A percentile compares a stretch with the other conserved stretches of the same genome.
These are phyloP conservation scores for Indri indri DNA, from an alignment of 2,113 vertebrate genomes.

Conservation along the genomic window DNA sequence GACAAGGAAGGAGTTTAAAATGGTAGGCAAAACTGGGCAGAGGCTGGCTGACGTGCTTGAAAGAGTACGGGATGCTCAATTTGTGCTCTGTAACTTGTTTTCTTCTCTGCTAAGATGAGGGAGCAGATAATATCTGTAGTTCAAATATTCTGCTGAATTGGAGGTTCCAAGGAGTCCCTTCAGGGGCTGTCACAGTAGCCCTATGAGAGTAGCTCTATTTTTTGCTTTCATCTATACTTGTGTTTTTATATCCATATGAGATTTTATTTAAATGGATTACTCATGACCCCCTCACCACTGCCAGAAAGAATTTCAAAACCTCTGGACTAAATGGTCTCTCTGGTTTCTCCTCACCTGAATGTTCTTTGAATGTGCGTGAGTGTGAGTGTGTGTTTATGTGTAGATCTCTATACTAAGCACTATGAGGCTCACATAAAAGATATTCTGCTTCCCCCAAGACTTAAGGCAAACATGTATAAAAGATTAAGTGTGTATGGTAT, in stretches of 20 bases:
- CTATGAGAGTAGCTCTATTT: neutral
- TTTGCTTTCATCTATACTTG: neutral
- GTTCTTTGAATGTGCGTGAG: neutral
- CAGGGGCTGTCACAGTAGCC: neutral
- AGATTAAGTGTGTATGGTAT: neutral
- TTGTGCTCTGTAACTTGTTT: neutral
- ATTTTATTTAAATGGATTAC: neutral
- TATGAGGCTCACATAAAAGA: neutral
- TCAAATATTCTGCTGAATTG: neutral
- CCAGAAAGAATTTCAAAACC: conserved; percentile 12
- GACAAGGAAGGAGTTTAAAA: conserved; percentile 17
- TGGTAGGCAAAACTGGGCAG: neutral
- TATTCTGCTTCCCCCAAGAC: neutral
- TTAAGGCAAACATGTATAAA: neutral
- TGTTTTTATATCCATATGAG: neutral
- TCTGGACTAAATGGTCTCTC: neutral
- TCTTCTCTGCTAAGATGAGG: neutral
- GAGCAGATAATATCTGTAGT: neutral
- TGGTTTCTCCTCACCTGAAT: neutral
- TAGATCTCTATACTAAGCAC: neutral
- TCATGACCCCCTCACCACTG: neutral
- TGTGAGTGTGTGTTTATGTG: neutral
- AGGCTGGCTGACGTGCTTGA: neutral
- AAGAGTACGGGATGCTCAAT: neutral
- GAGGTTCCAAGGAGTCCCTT: neutral